Evolutionary conservation across 1,140 invertebrate species (phyloP), one percentile per base, ranked within the genome.

Genomic region (Pomphorhynchus laevis): DNA sequence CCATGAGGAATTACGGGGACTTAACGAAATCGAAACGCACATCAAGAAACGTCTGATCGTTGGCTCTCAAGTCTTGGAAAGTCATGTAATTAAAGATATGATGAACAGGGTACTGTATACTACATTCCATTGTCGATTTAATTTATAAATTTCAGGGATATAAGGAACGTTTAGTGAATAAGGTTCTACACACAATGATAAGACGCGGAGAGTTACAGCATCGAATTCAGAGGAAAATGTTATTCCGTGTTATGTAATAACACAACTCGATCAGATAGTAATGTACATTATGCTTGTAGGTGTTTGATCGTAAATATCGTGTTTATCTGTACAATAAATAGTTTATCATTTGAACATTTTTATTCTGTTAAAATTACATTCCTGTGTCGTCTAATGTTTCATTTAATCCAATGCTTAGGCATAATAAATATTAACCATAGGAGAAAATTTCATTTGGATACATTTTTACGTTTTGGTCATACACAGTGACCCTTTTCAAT

Each of bases 51-150:
- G 84, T 36, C 91, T 93, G 57, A 72, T 80, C 1, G 74, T 95
- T 46, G 89, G 86, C 4, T 72, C 76, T 4, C 79, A 86, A 61
- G 76, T 95, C 1, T 84, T 79, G 0, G 75, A 89, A 52, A 69
- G 79, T 51, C 72, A 69, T 39, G 80, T 98, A 47, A 63, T 95
- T 14, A 70, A 79, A 54, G 80, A 93, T 56, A 95, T 98, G 51
- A 51, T 72, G 0, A 68, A 47, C 76, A 89, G 58, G 54, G 56
- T 45, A 40, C 39, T 34, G 12, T 20, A 34, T 12, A 22, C 12
- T 2, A 38, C 3, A 23, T 1, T 5, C 4, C 3, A 21, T 33
- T 3, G 2, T 2, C 18, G 3, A n/a, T 22, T 38, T 3, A 3
- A n/a, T 5, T 25, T 2, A 18, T 20, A 39, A 45, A 42, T 55